A percentile compares a stretch with the other conserved stretches of the same genome.
Evolutionary conservation across 2,113 vertebrate genomes (phyloP).

Genomic region (Aspiorhynchus laticeps): DNA sequence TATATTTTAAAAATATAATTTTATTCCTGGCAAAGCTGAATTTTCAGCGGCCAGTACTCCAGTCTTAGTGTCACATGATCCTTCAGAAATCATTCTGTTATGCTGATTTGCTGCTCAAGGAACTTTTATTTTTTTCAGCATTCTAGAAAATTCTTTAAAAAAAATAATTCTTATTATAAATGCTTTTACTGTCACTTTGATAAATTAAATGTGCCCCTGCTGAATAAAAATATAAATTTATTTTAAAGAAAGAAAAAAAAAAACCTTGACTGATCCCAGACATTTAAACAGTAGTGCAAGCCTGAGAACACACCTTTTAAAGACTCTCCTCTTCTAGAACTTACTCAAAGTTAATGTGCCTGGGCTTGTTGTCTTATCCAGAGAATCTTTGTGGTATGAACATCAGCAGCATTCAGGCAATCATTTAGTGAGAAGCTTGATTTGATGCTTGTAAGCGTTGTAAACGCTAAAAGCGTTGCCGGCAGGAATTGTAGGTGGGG

Average conservation of each 20-base stretch:
- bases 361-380: constrained; percentile 16
- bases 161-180: background rate
- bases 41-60: background rate
- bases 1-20: background rate
- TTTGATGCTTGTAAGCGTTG: background rate
- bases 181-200: background rate
- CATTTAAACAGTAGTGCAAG: background rate
- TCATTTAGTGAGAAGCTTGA: background rate
- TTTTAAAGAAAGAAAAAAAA: background rate
- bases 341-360: background rate
- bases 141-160: too few species aligned
- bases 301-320: background rate
- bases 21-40: background rate
- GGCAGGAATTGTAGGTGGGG: too few species aligned
- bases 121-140: background rate
- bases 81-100: background rate
- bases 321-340: background rate
- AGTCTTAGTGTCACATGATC: background rate
- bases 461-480: too few species aligned
- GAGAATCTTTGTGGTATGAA: constrained; percentile 7
- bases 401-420: background rate
- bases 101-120: background rate
- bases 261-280: background rate
- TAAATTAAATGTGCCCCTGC: background rate
- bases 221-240: background rate